Percentiles rank a stretch among this genome's conserved stretches.
These are phyloP conservation scores for Cecidostiba fungosa DNA, from an alignment of 2,888 invertebrate species.

Conservation along the genomic window DNA sequence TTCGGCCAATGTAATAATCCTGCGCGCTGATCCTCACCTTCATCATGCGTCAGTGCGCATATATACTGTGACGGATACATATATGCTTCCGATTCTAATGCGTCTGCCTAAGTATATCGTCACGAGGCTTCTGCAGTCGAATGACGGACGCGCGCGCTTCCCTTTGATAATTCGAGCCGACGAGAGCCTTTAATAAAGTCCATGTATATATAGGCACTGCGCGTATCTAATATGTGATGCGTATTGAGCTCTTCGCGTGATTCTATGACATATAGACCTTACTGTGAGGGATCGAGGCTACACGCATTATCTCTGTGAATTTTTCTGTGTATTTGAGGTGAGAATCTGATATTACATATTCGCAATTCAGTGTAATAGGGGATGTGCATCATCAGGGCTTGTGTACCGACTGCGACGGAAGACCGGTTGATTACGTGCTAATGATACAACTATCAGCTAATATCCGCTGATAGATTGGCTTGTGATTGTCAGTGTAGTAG, in stretches of 20 bases:
- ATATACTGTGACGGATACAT: background rate
- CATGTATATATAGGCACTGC: background rate
- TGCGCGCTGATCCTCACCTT: constrained; percentile 40
- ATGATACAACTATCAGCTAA: constrained; percentile 40
- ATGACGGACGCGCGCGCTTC: constrained; percentile 19
- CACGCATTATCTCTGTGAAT: too few species aligned
- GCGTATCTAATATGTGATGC: too few species aligned
- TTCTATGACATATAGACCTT: background rate
- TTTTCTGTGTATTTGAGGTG: background rate
- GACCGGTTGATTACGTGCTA: background rate
- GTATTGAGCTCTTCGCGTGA: background rate
- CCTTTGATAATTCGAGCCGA: constrained; percentile 49
- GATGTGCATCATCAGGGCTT: background rate
- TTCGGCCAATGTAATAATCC: constrained; percentile 53
- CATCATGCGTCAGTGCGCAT: background rate
- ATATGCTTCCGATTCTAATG: background rate
- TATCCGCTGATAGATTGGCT: constrained; percentile 32
- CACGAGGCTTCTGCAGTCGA: background rate
- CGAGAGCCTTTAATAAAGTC: constrained; percentile 53
- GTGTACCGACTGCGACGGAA: background rate
- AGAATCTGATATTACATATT: background rate
- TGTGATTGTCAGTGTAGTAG: background rate
- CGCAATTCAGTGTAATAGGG: background rate
- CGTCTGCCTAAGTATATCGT: background rate
- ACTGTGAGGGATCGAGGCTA: too few species aligned